These are phyloP conservation scores for Paradoxurus hermaphroditus DNA, from an alignment of 2,113 vertebrate genomes.

Conservation along the genomic window DNA sequence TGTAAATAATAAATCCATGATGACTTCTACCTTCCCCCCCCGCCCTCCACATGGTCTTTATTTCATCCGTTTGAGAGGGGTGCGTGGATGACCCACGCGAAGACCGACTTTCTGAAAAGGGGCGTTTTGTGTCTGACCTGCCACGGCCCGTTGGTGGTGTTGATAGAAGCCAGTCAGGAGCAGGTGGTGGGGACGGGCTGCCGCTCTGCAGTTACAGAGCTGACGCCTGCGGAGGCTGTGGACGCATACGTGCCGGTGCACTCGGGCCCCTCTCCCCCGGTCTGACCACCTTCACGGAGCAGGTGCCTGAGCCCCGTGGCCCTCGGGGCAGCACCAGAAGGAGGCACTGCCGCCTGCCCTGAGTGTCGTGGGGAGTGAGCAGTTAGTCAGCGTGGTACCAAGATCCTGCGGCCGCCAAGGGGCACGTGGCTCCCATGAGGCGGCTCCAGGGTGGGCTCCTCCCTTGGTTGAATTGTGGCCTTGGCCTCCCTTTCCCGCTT, in stretches of 20 bases:
- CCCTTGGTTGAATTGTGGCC: not conserved
- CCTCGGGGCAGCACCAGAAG: rapidly evolving
- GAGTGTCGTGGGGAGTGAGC: too few relatives aligned
- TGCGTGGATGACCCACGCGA: too few relatives aligned
- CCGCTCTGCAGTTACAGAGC: not conserved
- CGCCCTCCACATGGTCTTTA: constrained; percentile 43
- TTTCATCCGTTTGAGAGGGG: not conserved
- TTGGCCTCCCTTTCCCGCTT: not conserved
- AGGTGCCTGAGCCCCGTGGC: rapidly evolving
- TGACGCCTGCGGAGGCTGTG: rapidly evolving
- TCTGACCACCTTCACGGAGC: not conserved
- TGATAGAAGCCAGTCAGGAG: not conserved
- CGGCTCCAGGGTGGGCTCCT: not conserved
- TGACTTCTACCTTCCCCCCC: constrained; percentile 84
- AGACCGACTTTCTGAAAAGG: not conserved
- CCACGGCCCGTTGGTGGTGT: not conserved
- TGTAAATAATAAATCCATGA: constrained; percentile 98
- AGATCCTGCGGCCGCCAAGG: not conserved
- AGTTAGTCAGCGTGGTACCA: rapidly evolving
- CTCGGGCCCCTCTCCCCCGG: not conserved
- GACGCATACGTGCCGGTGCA: not conserved
- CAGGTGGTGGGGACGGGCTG: not conserved
- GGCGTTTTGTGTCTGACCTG: not conserved
- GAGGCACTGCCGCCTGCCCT: not conserved
- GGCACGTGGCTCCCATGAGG: not conserved